These are phyloP conservation scores for Pseudocheirus occidentalis DNA, from an alignment of 2,797 vertebrate species.

Conservation along the genomic window DNA sequence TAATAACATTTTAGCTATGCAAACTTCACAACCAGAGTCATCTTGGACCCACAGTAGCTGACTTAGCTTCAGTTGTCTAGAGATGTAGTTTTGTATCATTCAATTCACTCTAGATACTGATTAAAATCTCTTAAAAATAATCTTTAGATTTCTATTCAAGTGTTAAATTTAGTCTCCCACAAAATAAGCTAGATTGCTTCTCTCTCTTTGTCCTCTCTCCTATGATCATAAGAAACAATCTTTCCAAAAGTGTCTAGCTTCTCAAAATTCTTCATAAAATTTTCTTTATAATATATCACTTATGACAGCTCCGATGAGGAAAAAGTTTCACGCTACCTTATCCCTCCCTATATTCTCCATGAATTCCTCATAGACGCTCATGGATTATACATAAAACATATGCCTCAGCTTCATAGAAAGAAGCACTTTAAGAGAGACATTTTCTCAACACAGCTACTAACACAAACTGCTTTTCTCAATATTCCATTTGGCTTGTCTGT, in stretches of 20 bases:
- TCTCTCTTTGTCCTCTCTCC: neutral
- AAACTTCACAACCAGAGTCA: neutral
- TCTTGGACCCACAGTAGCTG: neutral
- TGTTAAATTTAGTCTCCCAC: neutral
- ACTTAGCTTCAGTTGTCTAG: neutral
- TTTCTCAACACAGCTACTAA: neutral
- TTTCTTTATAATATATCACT: neutral
- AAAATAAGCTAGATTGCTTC: neutral
- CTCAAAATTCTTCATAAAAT: neutral
- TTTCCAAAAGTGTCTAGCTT: neutral
- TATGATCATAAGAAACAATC: neutral
- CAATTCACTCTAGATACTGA: too few relatives aligned
- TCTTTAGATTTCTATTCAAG: neutral
- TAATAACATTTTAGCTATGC: neutral
- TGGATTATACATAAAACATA: neutral
- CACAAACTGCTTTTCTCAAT: neutral
- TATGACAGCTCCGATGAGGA: neutral
- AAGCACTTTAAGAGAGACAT: neutral
- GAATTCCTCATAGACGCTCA: neutral
- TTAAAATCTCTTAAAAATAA: neutral
- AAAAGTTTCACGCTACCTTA: neutral
- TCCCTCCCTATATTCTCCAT: neutral
- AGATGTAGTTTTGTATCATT: neutral
- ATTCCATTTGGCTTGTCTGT: neutral
- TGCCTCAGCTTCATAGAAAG: neutral